Evolutionary conservation across 92 coral and sea anemone genomes (phyloP).

Genomic region (Palythoa grandis): DNA sequence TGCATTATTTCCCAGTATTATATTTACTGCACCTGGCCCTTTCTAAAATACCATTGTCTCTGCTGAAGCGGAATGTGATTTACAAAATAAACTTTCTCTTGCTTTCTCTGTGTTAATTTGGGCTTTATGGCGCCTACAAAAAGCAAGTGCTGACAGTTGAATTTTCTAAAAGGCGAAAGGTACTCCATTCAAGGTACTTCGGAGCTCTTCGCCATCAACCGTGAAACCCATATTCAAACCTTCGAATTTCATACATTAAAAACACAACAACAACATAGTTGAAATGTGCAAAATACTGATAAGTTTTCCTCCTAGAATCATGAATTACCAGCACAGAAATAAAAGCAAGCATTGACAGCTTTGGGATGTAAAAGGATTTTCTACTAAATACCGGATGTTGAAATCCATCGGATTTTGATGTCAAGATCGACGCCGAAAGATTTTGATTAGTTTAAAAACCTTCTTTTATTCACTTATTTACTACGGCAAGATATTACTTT

Average conservation of each 20-base stretch:
- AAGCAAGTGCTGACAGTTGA: constrained; percentile 29
- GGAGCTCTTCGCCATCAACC: constrained; percentile 11
- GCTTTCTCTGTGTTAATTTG: constrained; percentile 16
- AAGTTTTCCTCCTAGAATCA: constrained; percentile 3
- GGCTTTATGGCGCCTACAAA: constrained; percentile 1
- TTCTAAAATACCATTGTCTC: background rate
- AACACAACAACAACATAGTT: background rate
- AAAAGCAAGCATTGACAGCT: constrained; percentile 22
- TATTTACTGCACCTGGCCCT: background rate
- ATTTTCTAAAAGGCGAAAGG: constrained; percentile 15
- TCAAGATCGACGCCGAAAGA: constrained; percentile 32
- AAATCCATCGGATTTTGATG: constrained; percentile 37
- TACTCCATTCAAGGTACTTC: constrained; percentile 15
- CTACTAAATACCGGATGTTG: constrained; percentile 32
- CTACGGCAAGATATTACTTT: background rate
- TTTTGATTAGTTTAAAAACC: constrained; percentile 10
- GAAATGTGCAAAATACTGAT: background rate
- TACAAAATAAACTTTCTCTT: constrained; percentile 4
- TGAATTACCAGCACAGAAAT: constrained; percentile 23
- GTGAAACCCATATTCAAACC: constrained; percentile 20
- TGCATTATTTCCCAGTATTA: background rate
- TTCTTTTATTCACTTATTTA: constrained; percentile 1
- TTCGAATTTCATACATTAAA: background rate
- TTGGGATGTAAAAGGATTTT: constrained; percentile 29
- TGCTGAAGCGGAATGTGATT: background rate